Percentiles rank a stretch among this genome's conserved stretches.
Evolutionary conservation across 2,888 invertebrate genomes (phyloP).

Genomic region (Zygothrica quintamaculata): DNA sequence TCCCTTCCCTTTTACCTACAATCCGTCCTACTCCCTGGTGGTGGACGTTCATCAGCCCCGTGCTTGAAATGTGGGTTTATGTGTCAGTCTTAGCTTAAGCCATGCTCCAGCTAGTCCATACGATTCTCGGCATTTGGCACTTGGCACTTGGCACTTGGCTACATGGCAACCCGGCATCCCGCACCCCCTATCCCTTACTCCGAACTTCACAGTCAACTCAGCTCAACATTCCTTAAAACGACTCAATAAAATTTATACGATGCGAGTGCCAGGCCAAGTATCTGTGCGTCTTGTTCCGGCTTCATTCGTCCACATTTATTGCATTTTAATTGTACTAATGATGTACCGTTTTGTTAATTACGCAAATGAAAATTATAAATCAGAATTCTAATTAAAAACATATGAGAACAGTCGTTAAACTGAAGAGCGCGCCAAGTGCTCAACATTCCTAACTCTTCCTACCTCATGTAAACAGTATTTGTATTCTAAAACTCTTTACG

Average conservation of each 20-base stretch:
- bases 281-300: conserved; percentile 23
- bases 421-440: conserved; percentile 21
- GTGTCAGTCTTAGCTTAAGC: conserved; percentile 46
- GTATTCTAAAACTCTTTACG: background rate
- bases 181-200: too few species aligned
- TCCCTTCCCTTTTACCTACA: conserved; percentile 1
- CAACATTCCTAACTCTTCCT: conserved; percentile 36
- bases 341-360: conserved; percentile 73
- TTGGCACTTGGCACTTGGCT: too few species aligned
- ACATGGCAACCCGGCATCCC: too few species aligned
- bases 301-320: conserved; percentile 57
- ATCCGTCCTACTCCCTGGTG: conserved; percentile 16
- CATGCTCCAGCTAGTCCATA: conserved; percentile 5
- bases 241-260: conserved; percentile 79
- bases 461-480: conserved; percentile 20
- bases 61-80: conserved; percentile 58
- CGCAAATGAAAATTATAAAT: conserved; percentile 63
- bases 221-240: conserved; percentile 63
- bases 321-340: conserved; percentile 79
- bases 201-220: too few species aligned
- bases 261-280: conserved; percentile 57
- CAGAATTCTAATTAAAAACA: conserved; percentile 50
- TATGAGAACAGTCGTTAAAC: conserved; percentile 33
- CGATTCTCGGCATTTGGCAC: conserved; percentile 25
- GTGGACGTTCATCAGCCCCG: conserved; percentile 19